Conservation (phyloP, 2,888 invertebrate genomes). For the Cephus sareptanus region DNA sequence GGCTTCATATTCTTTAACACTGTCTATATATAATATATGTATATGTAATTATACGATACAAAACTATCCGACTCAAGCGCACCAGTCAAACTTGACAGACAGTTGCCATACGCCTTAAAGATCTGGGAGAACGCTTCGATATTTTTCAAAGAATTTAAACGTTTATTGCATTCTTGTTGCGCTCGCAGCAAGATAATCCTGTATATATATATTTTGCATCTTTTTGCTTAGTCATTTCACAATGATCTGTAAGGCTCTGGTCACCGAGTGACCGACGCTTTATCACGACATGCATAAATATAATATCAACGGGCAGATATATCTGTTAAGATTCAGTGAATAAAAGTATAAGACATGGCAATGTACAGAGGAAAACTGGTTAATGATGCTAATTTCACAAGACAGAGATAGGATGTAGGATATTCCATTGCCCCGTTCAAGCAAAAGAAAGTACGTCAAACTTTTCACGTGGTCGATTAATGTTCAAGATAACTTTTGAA, state of each 20-base stretch:
- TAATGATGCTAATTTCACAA: background rate
- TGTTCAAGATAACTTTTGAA: slow-evolving; percentile 11
- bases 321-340: background rate
- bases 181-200: background rate
- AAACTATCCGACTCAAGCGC: background rate
- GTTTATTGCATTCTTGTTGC: background rate
- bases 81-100: background rate
- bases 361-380: background rate
- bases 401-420: background rate
- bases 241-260: slow-evolving; percentile 31
- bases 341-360: background rate
- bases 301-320: background rate
- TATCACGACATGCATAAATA: slow-evolving; percentile 32
- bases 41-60: background rate
- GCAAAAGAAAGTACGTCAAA: background rate
- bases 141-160: background rate
- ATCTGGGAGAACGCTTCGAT: background rate
- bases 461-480: background rate
- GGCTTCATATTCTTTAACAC: background rate
- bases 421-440: background rate
- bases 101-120: background rate
- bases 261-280: slow-evolving; percentile 22
- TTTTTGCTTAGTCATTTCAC: slow-evolving; percentile 20
- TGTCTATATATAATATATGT: background rate
- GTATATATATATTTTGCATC: background rate